Conservation (phyloP, 1,140 invertebrate genomes). For the Aphelinus certus region DNA sequence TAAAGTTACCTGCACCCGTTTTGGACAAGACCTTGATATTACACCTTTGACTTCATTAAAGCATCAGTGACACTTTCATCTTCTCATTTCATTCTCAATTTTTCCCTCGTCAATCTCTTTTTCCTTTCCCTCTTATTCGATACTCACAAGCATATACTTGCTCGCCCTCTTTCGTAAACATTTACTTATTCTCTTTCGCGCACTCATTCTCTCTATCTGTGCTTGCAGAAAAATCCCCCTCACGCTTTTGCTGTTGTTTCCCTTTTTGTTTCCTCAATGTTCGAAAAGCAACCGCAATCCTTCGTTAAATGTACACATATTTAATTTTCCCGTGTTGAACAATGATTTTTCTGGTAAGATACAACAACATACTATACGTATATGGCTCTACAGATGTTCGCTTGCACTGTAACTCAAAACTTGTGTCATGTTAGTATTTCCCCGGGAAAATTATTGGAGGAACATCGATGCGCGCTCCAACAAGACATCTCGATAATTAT, state of each 20-base stretch:
- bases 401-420: slow-evolving; percentile 67
- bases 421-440: slow-evolving; percentile 59
- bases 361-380: slow-evolving; percentile 67
- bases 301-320: slow-evolving; percentile 56
- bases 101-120: slow-evolving; percentile 31
- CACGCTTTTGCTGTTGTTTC: slow-evolving; percentile 31
- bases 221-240: slow-evolving; percentile 37
- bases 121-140: slow-evolving; percentile 40
- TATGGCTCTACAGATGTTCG: slow-evolving; percentile 68
- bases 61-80: slow-evolving; percentile 38
- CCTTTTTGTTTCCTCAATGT: slow-evolving; percentile 22
- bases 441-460: slow-evolving; percentile 4
- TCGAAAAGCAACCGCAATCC: slow-evolving; percentile 45
- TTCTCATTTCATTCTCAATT: slow-evolving; percentile 16
- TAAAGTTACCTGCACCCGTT: slow-evolving; percentile 60
- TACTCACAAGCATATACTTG: slow-evolving; percentile 46
- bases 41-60: slow-evolving; percentile 33
- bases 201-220: slow-evolving; percentile 38
- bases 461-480: neutral
- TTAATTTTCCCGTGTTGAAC: slow-evolving; percentile 27
- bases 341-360: slow-evolving; percentile 52
- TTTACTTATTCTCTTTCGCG: slow-evolving; percentile 40
- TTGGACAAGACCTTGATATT: slow-evolving; percentile 51
- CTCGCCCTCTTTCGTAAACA: slow-evolving; percentile 45
- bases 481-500: neutral